Conservation (phyloP, 1,140 invertebrate species). For the Heliconius eleuchia region DNA sequence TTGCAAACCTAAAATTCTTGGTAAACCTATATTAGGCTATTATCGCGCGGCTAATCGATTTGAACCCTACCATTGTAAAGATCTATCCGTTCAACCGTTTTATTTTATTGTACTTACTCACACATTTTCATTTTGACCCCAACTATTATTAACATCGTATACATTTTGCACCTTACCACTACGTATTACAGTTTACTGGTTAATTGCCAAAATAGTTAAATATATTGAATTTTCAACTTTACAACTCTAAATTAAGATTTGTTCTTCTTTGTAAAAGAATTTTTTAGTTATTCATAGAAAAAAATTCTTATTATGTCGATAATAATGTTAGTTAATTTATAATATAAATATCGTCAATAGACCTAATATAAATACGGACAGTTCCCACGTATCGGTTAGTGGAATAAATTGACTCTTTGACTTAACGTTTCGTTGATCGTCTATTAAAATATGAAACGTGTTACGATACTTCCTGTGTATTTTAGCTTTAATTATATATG, state of each 20-base stretch:
- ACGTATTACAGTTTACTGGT: neutral
- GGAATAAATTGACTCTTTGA: constrained; percentile 28
- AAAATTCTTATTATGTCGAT: constrained; percentile 43
- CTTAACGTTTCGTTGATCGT: constrained; percentile 7
- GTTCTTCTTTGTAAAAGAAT: neutral
- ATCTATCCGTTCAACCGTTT: constrained; percentile 68
- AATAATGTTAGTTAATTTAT: constrained; percentile 59
- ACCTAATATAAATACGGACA: constrained; percentile 17
- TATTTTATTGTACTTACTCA: constrained; percentile 74
- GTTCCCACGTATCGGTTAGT: constrained; percentile 29
- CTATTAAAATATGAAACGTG: neutral
- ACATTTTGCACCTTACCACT: neutral
- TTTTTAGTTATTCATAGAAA: constrained; percentile 19
- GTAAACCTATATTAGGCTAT: constrained; percentile 43
- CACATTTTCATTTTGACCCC: constrained; percentile 45
- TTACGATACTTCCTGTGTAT: neutral
- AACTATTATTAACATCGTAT: constrained; percentile 15
- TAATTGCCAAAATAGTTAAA: constrained; percentile 1
- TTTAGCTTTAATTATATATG: neutral
- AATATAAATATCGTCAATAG: constrained; percentile 51
- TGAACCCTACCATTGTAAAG: constrained; percentile 69
- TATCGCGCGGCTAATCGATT: constrained; percentile 76
- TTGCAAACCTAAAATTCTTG: constrained; percentile 1
- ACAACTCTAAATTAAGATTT: neutral
- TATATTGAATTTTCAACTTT: neutral